These are phyloP conservation scores for Muscicapa comitata DNA, from an alignment of 2,797 vertebrate species.

Conservation along the genomic window DNA sequence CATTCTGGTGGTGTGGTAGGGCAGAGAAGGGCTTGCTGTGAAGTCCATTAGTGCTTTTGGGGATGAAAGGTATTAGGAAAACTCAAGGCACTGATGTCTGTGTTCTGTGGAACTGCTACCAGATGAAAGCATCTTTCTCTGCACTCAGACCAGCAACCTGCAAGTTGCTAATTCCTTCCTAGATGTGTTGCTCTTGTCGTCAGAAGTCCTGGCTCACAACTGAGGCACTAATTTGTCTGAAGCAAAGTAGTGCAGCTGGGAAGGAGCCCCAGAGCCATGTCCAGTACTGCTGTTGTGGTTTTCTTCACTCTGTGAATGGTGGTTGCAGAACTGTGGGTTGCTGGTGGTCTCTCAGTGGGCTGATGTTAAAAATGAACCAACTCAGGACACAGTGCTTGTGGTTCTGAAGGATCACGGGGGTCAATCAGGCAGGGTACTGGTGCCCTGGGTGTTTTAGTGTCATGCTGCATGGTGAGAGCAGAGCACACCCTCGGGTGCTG, in stretches of 20 bases:
- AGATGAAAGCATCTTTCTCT: neutral
- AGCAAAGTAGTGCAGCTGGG: neutral
- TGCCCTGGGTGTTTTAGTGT: neutral
- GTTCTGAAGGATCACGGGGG: neutral
- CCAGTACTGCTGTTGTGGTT: neutral
- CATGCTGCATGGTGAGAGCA: neutral
- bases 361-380: neutral
- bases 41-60: neutral
- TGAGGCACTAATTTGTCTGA: neutral
- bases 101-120: neutral
- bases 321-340: neutral
- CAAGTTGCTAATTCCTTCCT: neutral
- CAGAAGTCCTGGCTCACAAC: neutral
- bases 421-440: rapidly evolving
- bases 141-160: neutral
- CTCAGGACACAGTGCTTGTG: rapidly evolving
- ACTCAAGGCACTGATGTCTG: neutral
- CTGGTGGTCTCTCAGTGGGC: neutral
- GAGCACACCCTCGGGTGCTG: neutral
- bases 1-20: neutral
- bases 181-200: neutral
- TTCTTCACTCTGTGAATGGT: neutral
- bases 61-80: neutral
- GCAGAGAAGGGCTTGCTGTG: neutral
- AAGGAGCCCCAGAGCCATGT: neutral